phyloP scores from a whole-genome alignment of 1,140 invertebrate species.

The Neodiprion fabricii region DNA sequence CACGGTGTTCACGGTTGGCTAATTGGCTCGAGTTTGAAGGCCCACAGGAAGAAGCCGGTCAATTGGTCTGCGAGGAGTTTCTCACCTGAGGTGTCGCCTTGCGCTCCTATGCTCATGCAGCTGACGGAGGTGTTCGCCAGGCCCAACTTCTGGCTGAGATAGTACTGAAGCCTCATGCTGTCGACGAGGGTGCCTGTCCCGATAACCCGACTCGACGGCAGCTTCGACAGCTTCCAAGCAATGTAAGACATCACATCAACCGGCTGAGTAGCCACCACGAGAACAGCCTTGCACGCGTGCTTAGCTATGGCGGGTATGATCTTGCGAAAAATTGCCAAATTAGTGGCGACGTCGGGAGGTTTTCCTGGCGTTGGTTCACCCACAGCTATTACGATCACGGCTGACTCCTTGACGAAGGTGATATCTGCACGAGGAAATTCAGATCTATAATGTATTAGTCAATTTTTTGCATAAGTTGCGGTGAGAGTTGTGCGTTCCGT shows the following conservation, averaged over 20 bases:
- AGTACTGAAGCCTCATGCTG: constrained; percentile 67
- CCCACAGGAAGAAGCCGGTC: background rate
- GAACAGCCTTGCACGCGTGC: constrained; percentile 64
- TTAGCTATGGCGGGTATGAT: constrained; percentile 66
- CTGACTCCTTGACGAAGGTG: constrained; percentile 46
- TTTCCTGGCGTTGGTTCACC: constrained; percentile 34
- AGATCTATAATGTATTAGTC: too few species aligned
- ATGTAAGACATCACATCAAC: constrained; percentile 72
- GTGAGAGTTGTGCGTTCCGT: background rate
- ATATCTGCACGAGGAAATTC: constrained; percentile 33
- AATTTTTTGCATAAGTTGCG: constrained; percentile 1
- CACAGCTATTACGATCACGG: constrained; percentile 46
- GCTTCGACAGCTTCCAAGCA: constrained; percentile 71
- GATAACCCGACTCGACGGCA: constrained; percentile 67
- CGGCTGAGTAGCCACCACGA: constrained; percentile 68
- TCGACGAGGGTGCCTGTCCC: constrained; percentile 72
- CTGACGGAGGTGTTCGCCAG: constrained; percentile 64
- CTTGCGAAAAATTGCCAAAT: constrained; percentile 68
- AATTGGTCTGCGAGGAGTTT: background rate
- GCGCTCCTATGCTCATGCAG: constrained; percentile 70
- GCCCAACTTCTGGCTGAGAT: constrained; percentile 65
- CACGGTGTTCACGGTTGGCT: background rate
- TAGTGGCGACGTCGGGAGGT: constrained; percentile 59
- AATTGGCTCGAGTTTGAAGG: background rate
- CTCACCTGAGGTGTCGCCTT: constrained; percentile 67